Percentiles rank a stretch among this genome's conserved stretches.
Conservation (phyloP, 2,888 invertebrate genomes). For the Thelaira solivaga region DNA sequence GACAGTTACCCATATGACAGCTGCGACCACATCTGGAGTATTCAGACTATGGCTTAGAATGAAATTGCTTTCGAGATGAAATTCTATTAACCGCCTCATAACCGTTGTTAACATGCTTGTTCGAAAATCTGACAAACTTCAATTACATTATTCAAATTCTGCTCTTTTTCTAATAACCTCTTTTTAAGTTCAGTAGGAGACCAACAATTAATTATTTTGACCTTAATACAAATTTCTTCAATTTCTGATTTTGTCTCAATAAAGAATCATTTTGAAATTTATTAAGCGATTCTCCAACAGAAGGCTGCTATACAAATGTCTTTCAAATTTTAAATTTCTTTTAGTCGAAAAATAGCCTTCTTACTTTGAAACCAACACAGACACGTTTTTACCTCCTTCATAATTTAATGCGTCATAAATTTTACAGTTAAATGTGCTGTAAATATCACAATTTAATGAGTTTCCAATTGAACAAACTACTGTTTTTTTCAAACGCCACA, state of each 20-base stretch:
- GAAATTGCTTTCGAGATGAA: no score
- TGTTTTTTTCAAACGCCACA: no score
- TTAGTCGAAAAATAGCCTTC: not conserved
- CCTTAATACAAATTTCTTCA: constrained; percentile 51
- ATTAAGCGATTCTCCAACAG: not conserved
- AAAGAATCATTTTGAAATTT: not conserved
- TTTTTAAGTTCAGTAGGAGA: constrained; percentile 56
- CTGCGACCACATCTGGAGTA: not conserved
- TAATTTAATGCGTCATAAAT: constrained; percentile 1
- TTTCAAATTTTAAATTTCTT: constrained; percentile 11
- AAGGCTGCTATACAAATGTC: no score
- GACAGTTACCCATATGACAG: not conserved
- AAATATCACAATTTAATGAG: not conserved
- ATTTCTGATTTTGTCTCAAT: constrained; percentile 21
- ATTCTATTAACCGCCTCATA: constrained; percentile 54
- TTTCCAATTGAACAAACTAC: not conserved
- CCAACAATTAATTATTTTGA: constrained; percentile 57
- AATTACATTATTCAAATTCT: constrained; percentile 47
- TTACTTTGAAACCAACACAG: constrained; percentile 27
- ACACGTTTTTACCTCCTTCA: constrained; percentile 46
- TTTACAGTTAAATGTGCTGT: not conserved
- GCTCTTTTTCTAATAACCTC: constrained; percentile 55
- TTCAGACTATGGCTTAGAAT: no score
- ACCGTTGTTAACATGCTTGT: constrained; percentile 56
- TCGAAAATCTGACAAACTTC: constrained; percentile 53